phyloP scores from a whole-genome alignment of 2,113 vertebrate genomes.

The Nerophis lumbriciformis region DNA sequence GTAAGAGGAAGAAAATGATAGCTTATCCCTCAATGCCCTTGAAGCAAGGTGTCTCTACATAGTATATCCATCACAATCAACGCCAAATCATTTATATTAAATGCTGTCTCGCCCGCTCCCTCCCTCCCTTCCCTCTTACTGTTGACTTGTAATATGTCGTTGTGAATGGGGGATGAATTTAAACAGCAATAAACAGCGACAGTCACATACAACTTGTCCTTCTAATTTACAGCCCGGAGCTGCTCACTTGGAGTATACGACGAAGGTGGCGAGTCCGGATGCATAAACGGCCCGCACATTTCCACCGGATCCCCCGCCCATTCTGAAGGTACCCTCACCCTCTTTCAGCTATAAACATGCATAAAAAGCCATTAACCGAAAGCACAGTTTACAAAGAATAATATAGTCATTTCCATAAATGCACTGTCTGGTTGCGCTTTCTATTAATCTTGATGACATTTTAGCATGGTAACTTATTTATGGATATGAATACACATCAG shows the following conservation, averaged over 20 bases:
- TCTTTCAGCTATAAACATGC: conserved; percentile 57
- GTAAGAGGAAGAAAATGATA: conserved; percentile 69
- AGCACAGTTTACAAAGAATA: conserved; percentile 65
- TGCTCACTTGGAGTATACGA: conserved; percentile 37
- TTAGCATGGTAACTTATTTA: conserved; percentile 65
- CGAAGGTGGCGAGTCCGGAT: conserved; percentile 61
- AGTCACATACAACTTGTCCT: conserved; percentile 52
- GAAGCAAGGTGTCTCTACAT: conserved; percentile 72
- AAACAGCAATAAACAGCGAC: conserved; percentile 63
- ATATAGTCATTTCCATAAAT: conserved; percentile 73
- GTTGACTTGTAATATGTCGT: conserved; percentile 36
- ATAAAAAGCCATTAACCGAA: conserved; percentile 66
- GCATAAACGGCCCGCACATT: conserved; percentile 54
- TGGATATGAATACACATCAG: conserved; percentile 40
- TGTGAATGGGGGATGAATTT: conserved; percentile 55
- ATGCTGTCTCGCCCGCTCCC: conserved; percentile 34
- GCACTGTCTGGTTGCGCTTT: conserved; percentile 59
- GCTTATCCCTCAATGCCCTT: conserved; percentile 74
- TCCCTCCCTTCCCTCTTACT: conserved; percentile 12
- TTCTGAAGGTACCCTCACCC: conserved; percentile 50
- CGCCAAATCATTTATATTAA: conserved; percentile 74
- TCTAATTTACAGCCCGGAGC: conserved; percentile 64
- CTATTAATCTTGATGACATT: conserved; percentile 74
- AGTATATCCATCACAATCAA: conserved; percentile 78
- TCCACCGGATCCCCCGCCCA: conserved; percentile 58